Evolutionary conservation across 2,113 vertebrate species (phyloP).

Genomic region (Gavia stellata): DNA sequence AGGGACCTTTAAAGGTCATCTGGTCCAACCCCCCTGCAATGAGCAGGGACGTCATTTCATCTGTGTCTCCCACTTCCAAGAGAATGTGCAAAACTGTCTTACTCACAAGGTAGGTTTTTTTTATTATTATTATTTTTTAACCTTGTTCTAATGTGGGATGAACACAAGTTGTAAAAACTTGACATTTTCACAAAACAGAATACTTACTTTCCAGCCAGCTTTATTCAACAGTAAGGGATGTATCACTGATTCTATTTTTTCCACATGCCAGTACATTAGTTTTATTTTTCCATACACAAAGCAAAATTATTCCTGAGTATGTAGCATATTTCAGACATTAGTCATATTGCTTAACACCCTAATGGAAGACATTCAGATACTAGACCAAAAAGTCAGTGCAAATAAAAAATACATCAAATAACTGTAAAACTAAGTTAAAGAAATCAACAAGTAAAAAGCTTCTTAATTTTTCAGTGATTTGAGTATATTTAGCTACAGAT

Average conservation of each 20-base stretch:
- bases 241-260: neutral
- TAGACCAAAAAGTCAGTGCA: neutral
- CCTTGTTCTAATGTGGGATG: neutral
- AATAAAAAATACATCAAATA: neutral
- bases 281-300: neutral
- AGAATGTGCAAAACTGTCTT: neutral
- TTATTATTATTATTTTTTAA: too few relatives aligned
- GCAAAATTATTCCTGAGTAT: neutral
- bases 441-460: neutral
- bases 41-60: neutral
- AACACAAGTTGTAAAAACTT: neutral
- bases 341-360: neutral
- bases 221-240: neutral
- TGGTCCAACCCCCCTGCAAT: neutral
- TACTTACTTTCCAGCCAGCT: neutral
- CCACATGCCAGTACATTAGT: neutral
- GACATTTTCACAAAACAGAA: neutral
- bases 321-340: neutral
- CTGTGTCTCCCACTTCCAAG: neutral
- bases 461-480: neutral
- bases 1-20: neutral
- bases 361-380: neutral
- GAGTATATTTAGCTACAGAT: neutral
- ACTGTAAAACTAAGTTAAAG: neutral
- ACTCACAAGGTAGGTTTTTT: neutral